Evolutionary conservation across 2,888 invertebrate genomes (phyloP), one percentile per base, ranked within the genome.

Genomic region (Iselma pallidipennis): DNA sequence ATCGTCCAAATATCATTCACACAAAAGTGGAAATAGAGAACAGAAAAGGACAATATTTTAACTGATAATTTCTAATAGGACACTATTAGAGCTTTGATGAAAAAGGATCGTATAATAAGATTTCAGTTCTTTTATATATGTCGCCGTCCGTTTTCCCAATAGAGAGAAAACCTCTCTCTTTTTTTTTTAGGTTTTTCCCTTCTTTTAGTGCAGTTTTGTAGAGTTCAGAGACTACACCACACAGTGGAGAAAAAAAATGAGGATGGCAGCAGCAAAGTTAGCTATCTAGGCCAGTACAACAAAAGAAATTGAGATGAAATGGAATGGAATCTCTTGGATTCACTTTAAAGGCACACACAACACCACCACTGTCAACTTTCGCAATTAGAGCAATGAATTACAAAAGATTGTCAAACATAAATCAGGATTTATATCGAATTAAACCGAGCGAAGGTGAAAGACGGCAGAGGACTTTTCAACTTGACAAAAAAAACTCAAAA

Each of bases 321-420:
- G 76, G 74, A 75, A 74, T 70, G 76, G 74, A 76, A 77, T 75
- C 69, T 72, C 65, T 42, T 70, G 73, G 74, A 77, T 74, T 74
- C 74, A 72, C 70, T 71, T 68, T 73, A 70, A 74, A 76, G n/a
- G 1, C 31, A 10, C 29, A 29, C 31, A 37, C 37, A 16, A 37
- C 16, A 42, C 42, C 21, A 42, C 42, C 42, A 16, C 37, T 16
- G 76, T 77, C 77, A 77, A 77, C 78, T 78, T 77, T 74, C 67
- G 74, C 75, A 79, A 78, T 78, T 78, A 78, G 72, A 70, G 66
- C 73, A 76, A 76, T 76, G 76, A 77, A 76, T 78, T 77, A 74
- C 73, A 66, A 70, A 21, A 74, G 74, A 72, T 65, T 64, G 57
- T 66, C 58, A 65, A 63, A 69, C 70, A 73, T 76, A 74, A 75